Evolutionary conservation across 2,888 invertebrate genomes (phyloP), one percentile per base, ranked within the genome.

Genomic region (Xanthostigma xanthostigma): DNA sequence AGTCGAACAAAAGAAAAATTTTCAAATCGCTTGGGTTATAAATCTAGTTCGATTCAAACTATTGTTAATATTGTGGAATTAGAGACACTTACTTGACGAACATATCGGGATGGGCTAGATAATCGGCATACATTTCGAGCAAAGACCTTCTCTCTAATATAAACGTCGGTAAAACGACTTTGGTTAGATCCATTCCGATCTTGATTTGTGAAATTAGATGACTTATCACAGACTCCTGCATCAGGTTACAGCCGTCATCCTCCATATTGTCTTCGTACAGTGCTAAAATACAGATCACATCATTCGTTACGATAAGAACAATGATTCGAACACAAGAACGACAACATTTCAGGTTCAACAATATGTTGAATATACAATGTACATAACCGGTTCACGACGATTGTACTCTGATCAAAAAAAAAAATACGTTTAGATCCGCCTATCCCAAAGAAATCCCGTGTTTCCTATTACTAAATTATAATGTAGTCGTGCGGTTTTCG

Each of bases 81-180:
- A 37, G 33, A 48, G 44, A 48, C 45, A 59, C 67, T 64, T 69
- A 92, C 92, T 78, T 86, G 53, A 87, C 76, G 70, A 98, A 97
- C 60, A 95, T 79, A 69, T 97, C 96, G 0, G 98, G 96, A 75
- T 99, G 98, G 10, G 98, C 95, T 71, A 99, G 96, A 65, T 97
- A 98, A 71, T 99, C 98, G 44, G 98, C 97, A 67, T 96, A 99
- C 98, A 99, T 99, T 73, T 99, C 98, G 43, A 99, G 74, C 38
- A 98, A 76, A 1, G 97, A 98, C 53, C 98, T 80, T 66, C 94
- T 79, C 66, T 99, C 98, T 58, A 99, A 71, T 58, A 99, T 99
- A 64, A 98, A 99, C 33, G 98, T 99, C 17, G 98, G 98, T 54
- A 99, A 73, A 46, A 95, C 95, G 53, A 95, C 92, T 76, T 97